Conservation (phyloP, 2,113 vertebrate genomes). For the Ciconia maguari region DNA sequence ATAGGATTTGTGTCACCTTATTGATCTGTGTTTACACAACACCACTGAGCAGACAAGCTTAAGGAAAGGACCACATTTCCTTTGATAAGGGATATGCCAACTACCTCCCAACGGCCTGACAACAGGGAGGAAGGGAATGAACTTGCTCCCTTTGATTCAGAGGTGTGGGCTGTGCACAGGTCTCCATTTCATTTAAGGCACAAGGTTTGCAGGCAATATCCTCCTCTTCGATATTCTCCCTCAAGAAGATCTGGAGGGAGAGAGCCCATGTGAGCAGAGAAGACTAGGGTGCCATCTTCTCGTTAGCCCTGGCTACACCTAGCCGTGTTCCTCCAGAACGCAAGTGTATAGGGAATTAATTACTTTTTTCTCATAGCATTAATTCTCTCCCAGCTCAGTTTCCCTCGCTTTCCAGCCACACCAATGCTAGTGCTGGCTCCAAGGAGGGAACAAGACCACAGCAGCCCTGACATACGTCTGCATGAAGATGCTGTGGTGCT, state of each 20-base stretch:
- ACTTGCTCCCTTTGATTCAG: background rate
- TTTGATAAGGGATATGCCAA: background rate
- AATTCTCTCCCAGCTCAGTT: background rate
- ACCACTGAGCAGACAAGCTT: background rate
- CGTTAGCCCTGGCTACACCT: background rate
- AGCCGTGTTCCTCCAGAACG: background rate
- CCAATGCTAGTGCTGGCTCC: background rate
- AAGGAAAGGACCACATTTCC: background rate
- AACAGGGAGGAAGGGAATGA: background rate
- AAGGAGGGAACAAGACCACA: background rate
- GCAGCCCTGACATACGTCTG: background rate
- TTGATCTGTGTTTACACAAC: conserved; percentile 33
- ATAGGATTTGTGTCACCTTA: conserved; percentile 37
- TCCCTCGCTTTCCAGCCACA: background rate
- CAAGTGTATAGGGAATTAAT: background rate
- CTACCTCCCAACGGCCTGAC: background rate
- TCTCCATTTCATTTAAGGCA: background rate
- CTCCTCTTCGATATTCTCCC: conserved; percentile 13
- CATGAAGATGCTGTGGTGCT: background rate
- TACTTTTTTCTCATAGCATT: background rate
- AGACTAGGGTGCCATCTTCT: background rate
- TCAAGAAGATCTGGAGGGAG: background rate
- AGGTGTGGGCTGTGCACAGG: background rate
- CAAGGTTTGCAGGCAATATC: background rate
- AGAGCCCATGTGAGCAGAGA: background rate